Evolutionary conservation across 2,113 vertebrate species (phyloP), one percentile per base, ranked within the genome.

Genomic region (Alethe diademata): DNA sequence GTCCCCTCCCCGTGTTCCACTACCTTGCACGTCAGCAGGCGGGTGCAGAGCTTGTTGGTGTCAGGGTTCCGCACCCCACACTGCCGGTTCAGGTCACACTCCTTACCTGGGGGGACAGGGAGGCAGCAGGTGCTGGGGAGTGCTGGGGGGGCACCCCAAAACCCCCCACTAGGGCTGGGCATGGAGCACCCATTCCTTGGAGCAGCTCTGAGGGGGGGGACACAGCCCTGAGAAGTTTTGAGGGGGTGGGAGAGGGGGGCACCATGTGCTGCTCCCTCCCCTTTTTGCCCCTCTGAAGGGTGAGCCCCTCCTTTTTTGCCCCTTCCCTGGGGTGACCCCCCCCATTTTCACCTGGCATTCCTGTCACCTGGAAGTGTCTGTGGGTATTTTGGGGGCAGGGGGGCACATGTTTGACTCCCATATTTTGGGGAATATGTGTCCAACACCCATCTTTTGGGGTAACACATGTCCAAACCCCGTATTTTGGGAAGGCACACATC

Each of bases 11-110:
- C 18, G 0, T 61, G 28, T 24, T 2, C 36, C 67, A 17, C 20
- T 98, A 99, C 99, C 98, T 99, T 99, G 98, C 99, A 99, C 71
- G 99, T 99, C 80, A 99, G 97, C 91, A 99, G 97, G 58, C 99
- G 98, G n/a, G 99, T 99, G 96, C 99, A 99, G 93, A 99, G 98
- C 97, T 99, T 99, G 97, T 99, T 98, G 97, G 98, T 98, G 95
- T 99, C 99, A 1, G 98, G 98, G 96, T 99, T 99, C 70, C 99
- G 95, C 75, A 99, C 99, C 17, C 99, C 99, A 54, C 99, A 99
- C 97, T 99, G 99, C 94, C 98, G 98, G 97, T 99, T 99, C 97
- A 99, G 97, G 97, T 99, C 98, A 45, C 98, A 99, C 96, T 99
- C 98, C 97, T 99, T 98, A 88, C 98, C 99, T 99, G 97, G 38